These are phyloP conservation scores for Serilophus lunatus DNA, from an alignment of 2,113 vertebrate species.

Conservation along the genomic window DNA sequence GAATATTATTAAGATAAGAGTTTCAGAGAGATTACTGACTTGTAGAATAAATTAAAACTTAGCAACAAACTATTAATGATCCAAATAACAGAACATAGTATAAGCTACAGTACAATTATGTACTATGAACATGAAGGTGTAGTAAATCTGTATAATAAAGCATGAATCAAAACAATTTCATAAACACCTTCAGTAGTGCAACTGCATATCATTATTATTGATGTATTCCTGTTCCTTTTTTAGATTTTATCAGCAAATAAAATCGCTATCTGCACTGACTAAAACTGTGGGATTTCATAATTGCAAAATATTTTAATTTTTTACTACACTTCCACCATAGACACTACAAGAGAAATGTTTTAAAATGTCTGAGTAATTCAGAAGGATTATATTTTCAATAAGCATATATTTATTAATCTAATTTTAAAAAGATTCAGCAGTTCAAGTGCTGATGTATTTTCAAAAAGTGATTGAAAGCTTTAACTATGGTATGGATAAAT, in stretches of 20 bases:
- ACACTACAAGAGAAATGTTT: background rate
- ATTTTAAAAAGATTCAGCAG: background rate
- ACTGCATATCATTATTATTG: background rate
- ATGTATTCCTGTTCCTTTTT: background rate
- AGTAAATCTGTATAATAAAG: constrained; percentile 1
- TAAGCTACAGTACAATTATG: background rate
- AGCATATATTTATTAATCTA: background rate
- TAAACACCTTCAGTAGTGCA: background rate
- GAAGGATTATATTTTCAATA: background rate
- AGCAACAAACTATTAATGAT: background rate
- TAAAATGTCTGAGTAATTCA: background rate
- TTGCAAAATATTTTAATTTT: constrained; percentile 37
- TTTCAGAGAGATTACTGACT: background rate
- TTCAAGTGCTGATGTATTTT: background rate
- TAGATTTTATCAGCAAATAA: background rate
- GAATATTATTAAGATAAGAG: background rate
- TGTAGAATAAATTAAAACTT: background rate
- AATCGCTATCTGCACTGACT: background rate
- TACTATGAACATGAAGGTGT: background rate
- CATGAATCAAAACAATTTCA: background rate
- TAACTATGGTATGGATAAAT: background rate
- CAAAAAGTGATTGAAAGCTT: background rate
- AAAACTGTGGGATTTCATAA: background rate
- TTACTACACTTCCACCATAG: background rate
- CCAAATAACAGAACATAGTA: background rate